A percentile compares a stretch with the other conserved stretches of the same genome.
Conservation (phyloP, 2,113 vertebrate genomes). For the Mionectes macconnelli region DNA sequence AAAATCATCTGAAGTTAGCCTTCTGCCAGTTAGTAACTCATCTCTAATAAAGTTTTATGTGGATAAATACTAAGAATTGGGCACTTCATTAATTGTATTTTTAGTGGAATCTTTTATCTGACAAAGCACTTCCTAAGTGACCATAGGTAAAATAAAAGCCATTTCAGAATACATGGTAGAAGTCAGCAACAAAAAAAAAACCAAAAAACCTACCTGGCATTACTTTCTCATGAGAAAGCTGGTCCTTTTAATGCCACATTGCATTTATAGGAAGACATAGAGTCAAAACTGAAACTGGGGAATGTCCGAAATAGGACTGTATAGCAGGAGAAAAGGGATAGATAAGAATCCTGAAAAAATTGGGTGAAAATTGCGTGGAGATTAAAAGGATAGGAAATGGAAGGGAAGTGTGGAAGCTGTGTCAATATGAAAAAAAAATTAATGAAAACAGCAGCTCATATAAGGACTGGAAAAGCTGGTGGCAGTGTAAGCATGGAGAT, state of each 20-base stretch:
- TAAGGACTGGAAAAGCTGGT: neutral
- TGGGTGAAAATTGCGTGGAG: neutral
- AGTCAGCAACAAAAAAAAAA: neutral
- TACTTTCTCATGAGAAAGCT: neutral
- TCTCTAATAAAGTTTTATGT: neutral
- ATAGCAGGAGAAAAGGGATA: neutral
- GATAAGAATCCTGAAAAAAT: neutral
- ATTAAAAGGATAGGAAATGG: neutral
- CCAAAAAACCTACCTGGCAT: neutral
- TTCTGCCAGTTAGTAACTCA: neutral
- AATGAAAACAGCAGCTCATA: neutral
- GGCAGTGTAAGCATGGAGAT: neutral
- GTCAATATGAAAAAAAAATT: neutral
- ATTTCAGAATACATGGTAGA: neutral
- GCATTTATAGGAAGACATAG: neutral
- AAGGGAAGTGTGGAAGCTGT: neutral
- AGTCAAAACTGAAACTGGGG: neutral
- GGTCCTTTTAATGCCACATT: fast-evolving
- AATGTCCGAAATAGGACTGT: neutral
- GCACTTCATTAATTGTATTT: neutral
- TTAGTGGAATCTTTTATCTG: neutral
- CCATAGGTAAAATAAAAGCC: neutral
- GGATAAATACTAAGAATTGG: neutral
- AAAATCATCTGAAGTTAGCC: neutral
- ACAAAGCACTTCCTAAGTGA: neutral